Conservation (phyloP, 1,140 invertebrate species). For the Drosophila fuyamai region DNA sequence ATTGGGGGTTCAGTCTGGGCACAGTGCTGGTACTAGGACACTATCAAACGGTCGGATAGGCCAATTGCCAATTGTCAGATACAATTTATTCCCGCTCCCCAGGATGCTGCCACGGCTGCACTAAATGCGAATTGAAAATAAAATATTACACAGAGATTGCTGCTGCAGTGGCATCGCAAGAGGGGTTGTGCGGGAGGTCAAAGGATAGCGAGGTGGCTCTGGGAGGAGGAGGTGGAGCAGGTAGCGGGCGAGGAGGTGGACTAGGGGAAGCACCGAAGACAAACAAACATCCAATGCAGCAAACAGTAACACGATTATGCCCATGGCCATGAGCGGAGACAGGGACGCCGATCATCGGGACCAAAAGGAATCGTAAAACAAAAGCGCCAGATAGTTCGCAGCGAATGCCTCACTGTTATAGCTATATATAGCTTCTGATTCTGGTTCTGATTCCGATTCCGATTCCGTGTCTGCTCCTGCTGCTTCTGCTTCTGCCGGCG, state of each 20-base stretch:
- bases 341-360: slow-evolving; percentile 69
- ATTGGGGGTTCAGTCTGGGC: slow-evolving; percentile 1
- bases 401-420: slow-evolving; percentile 33
- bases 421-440: slow-evolving; percentile 29
- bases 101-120: slow-evolving; percentile 76
- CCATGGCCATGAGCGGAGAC: slow-evolving; percentile 46
- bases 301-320: slow-evolving; percentile 80
- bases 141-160: slow-evolving; percentile 82
- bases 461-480: slow-evolving; percentile 19
- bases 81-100: slow-evolving; percentile 80
- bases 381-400: slow-evolving; percentile 82
- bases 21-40: slow-evolving; percentile 49
- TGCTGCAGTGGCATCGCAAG: slow-evolving; percentile 28
- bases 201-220: slow-evolving; percentile 20
- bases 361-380: slow-evolving; percentile 82
- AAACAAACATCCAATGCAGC: slow-evolving; percentile 80
- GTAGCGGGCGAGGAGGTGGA: slow-evolving; percentile 3
- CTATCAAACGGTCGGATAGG: slow-evolving; percentile 81
- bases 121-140: slow-evolving; percentile 84
- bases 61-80: slow-evolving; percentile 83
- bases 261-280: slow-evolving; percentile 42
- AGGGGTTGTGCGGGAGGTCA: slow-evolving; percentile 21
- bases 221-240: background rate
- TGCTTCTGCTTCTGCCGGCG: slow-evolving; percentile 28
- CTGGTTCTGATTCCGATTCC: slow-evolving; percentile 20